phyloP scores from a whole-genome alignment of 2,797 vertebrate species.

The Hydrophis major region DNA sequence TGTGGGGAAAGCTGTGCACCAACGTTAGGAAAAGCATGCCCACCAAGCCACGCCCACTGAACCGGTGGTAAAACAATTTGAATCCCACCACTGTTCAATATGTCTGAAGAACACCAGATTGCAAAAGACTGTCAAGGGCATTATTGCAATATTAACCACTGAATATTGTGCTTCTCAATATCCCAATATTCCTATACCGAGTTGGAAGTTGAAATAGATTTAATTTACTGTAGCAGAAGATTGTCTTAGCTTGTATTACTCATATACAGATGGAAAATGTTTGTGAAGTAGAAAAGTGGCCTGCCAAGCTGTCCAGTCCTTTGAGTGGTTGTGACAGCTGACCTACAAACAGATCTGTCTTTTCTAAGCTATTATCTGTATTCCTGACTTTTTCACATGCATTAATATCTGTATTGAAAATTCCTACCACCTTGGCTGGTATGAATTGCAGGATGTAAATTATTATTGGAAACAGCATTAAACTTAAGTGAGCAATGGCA shows the following conservation, averaged over 20 bases:
- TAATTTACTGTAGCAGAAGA: constrained; percentile 10
- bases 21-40: too few relatives aligned
- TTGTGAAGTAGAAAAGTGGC: not conserved
- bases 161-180: not conserved
- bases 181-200: not conserved
- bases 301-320: not conserved
- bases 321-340: not conserved
- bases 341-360: not conserved
- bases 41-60: too few relatives aligned
- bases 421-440: not conserved
- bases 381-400: not conserved
- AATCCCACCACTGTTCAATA: too few relatives aligned
- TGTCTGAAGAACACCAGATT: not conserved
- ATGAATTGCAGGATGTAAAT: not conserved
- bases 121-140: not conserved
- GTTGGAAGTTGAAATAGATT: not conserved
- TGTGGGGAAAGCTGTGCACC: too few relatives aligned
- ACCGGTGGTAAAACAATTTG: too few relatives aligned
- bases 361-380: not conserved
- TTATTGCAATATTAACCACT: constrained; percentile 5
- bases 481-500: not conserved
- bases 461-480: not conserved
- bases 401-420: not conserved
- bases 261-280: constrained; percentile 9
- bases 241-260: constrained; percentile 1